A percentile compares a stretch with the other conserved stretches of the same genome.
Evolutionary conservation across 1,140 invertebrate species (phyloP).

Genomic region (Hyposmocoma kahamanoa): DNA sequence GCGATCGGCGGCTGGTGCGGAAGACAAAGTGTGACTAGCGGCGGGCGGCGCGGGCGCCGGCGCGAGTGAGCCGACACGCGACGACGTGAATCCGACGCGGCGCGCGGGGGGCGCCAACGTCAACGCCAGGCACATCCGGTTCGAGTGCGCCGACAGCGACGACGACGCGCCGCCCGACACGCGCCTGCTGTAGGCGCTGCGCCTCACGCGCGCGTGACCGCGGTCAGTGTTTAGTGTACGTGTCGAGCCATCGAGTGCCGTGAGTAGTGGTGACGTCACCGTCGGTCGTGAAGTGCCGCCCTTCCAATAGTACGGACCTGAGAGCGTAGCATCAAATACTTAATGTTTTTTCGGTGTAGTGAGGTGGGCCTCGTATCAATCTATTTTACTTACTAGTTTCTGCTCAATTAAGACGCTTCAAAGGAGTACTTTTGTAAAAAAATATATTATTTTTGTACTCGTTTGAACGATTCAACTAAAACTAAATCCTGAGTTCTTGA

Average conservation of each 20-base stretch:
- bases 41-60: constrained; percentile 36
- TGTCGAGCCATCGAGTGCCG: background rate
- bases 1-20: constrained; percentile 73
- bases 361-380: too few species aligned
- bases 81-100: constrained; percentile 1
- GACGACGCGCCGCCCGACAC: constrained; percentile 47
- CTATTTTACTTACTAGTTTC: too few species aligned
- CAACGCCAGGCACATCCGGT: constrained; percentile 43
- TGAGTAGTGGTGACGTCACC: background rate
- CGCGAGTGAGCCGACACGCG: constrained; percentile 5
- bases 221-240: background rate
- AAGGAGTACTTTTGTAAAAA: too few species aligned
- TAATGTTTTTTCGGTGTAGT: background rate
- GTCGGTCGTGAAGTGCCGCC: background rate
- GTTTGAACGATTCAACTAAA: too few species aligned
- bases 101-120: constrained; percentile 14
- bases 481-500: too few species aligned
- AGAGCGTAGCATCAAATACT: background rate
- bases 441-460: too few species aligned
- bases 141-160: constrained; percentile 53
- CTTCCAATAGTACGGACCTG: background rate
- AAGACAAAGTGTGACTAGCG: constrained; percentile 77
- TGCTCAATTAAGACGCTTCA: too few species aligned
- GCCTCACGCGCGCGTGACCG: background rate
- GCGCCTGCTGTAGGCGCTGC: constrained; percentile 31